phyloP scores from a whole-genome alignment of 1,140 invertebrate species.

The Notospermus geniculatus region DNA sequence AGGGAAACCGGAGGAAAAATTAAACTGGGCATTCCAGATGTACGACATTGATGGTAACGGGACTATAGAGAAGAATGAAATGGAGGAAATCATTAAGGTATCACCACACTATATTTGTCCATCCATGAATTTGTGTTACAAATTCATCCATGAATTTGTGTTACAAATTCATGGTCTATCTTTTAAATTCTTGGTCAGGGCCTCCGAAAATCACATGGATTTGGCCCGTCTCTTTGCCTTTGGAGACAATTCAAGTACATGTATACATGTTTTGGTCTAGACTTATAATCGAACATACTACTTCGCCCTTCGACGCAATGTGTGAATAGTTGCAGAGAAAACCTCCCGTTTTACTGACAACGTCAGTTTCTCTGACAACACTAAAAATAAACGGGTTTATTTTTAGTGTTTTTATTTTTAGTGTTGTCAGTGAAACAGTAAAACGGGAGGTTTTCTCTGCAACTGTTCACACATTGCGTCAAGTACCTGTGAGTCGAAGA shows the following conservation, averaged over 20 bases:
- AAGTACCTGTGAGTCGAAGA: no score
- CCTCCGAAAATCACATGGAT: background rate
- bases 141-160: background rate
- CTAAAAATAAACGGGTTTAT: no score
- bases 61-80: conserved; percentile 91
- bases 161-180: background rate
- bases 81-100: conserved; percentile 66
- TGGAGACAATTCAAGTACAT: background rate
- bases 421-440: no score
- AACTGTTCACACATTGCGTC: no score
- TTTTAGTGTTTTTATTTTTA: no score
- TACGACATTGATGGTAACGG: conserved; percentile 99
- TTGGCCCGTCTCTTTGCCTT: background rate
- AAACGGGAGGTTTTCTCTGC: no score
- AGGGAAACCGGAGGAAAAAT: conserved; percentile 95
- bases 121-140: background rate
- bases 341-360: no score
- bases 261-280: background rate
- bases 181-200: background rate
- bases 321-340: no score
- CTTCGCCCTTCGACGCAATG: no score
- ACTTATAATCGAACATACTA: background rate
- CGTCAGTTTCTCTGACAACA: no score
- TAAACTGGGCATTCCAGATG: conserved; percentile 96
- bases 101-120: conserved; percentile 20